phyloP scores from a whole-genome alignment of 2,888 invertebrate genomes.

The Euspilapteryx auroguttella region DNA sequence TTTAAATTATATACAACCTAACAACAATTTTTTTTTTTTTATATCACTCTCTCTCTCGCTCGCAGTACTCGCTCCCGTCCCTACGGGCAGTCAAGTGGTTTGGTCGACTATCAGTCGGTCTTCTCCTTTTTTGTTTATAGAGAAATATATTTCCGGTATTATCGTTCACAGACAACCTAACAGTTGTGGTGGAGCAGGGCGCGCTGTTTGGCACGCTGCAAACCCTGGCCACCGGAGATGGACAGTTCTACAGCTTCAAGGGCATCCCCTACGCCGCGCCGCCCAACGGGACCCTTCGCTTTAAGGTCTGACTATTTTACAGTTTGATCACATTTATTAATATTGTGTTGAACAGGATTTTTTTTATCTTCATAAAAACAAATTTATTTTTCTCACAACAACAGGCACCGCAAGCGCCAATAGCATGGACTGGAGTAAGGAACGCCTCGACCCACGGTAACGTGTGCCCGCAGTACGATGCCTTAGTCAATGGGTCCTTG shows the following conservation, averaged over 20 bases:
- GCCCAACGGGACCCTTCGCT: slow-evolving; percentile 43
- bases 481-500: slow-evolving; percentile 4
- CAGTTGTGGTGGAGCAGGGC: slow-evolving; percentile 14
- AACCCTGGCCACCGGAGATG: slow-evolving; percentile 12
- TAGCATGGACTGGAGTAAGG: slow-evolving; percentile 7
- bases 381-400: slow-evolving; percentile 1
- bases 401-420: slow-evolving; percentile 10
- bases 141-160: too few species aligned
- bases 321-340: too few species aligned
- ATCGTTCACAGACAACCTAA: too few species aligned
- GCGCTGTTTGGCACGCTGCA: slow-evolving; percentile 14
- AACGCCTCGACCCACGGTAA: slow-evolving; percentile 10
- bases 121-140: too few species aligned
- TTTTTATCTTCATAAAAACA: too few species aligned
- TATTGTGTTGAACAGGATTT: too few species aligned
- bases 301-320: slow-evolving; percentile 24
- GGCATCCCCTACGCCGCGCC: slow-evolving; percentile 56
- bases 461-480: slow-evolving; percentile 10
- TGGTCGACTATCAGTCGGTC: too few species aligned
- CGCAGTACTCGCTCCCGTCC: too few species aligned
- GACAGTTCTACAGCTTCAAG: slow-evolving; percentile 22
- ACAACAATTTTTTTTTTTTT: too few species aligned
- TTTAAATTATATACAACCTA: too few species aligned
- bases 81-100: too few species aligned
- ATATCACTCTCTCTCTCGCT: too few species aligned